Evolutionary conservation across 2,113 vertebrate species (phyloP).

Genomic region (Grantiella picta): DNA sequence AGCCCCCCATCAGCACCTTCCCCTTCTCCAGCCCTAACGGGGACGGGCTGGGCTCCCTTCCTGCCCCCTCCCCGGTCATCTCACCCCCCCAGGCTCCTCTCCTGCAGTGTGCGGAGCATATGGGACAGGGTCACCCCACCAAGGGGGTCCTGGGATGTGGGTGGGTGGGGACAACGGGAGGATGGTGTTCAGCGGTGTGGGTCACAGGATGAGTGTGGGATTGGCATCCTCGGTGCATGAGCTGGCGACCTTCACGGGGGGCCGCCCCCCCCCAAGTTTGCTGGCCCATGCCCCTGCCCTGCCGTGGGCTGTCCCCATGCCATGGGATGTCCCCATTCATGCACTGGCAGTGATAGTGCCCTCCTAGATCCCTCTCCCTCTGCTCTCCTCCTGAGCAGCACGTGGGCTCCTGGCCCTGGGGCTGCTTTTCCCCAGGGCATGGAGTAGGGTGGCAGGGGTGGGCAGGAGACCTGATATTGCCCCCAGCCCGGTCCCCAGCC

Average conservation of each 20-base stretch:
- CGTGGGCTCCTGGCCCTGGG: neutral
- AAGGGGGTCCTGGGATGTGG: neutral
- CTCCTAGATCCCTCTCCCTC: neutral
- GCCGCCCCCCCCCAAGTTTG: rapidly evolving
- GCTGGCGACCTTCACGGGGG: neutral
- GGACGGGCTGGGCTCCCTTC: neutral
- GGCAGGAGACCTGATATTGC: neutral
- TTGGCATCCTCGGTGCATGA: neutral
- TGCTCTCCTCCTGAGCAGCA: neutral
- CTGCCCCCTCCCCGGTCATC: neutral
- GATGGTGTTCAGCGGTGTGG: neutral
- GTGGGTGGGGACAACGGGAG: neutral
- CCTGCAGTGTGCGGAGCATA: neutral
- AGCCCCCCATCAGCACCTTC: neutral
- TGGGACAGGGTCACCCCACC: neutral
- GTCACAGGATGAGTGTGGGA: neutral
- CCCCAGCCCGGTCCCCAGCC: neutral
- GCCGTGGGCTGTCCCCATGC: neutral
- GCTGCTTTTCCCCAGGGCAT: neutral
- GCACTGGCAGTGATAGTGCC: neutral
- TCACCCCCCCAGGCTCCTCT: neutral
- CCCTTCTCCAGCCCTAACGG: neutral
- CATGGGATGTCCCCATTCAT: neutral
- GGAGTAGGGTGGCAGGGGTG: neutral
- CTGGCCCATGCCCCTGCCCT: neutral